Evolutionary conservation across 2,888 invertebrate genomes (phyloP).

Genomic region (Caenorhabditis uteleia): DNA sequence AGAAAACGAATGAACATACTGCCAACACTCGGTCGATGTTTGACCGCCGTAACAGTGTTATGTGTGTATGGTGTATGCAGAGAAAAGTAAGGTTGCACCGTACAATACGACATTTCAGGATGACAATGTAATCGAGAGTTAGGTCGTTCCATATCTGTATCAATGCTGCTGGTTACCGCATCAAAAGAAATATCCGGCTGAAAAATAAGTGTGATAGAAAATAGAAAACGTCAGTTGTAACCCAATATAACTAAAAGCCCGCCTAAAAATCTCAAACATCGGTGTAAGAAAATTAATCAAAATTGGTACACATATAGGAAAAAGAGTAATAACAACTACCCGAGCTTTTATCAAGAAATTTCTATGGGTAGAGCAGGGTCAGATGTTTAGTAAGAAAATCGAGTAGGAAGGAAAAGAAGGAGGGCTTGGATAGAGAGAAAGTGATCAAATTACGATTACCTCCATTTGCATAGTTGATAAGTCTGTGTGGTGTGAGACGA

Average conservation of each 20-base stretch:
- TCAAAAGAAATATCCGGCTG: slow-evolving; percentile 35
- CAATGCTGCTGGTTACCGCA: slow-evolving; percentile 26
- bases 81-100: slow-evolving; percentile 29
- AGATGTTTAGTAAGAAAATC: no score
- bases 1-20: slow-evolving; percentile 15
- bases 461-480: slow-evolving; percentile 49
- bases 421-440: slow-evolving; percentile 22
- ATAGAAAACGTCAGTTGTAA: no score
- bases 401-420: slow-evolving; percentile 24
- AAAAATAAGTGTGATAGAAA: no score
- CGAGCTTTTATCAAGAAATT: no score
- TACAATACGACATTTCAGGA: slow-evolving; percentile 26
- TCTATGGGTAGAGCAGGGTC: no score
- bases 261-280: no score
- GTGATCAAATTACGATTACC: slow-evolving; percentile 48
- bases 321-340: no score
- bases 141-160: slow-evolving; percentile 33
- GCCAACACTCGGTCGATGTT: slow-evolving; percentile 28
- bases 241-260: no score
- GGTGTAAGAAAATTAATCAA: no score
- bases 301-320: no score
- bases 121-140: slow-evolving; percentile 31
- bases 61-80: slow-evolving; percentile 28
- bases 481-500: slow-evolving; percentile 27
- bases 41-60: slow-evolving; percentile 8